Base-by-base conservation (phyloP, 2,888 invertebrate species). In the Proisotoma minuta region DNA sequence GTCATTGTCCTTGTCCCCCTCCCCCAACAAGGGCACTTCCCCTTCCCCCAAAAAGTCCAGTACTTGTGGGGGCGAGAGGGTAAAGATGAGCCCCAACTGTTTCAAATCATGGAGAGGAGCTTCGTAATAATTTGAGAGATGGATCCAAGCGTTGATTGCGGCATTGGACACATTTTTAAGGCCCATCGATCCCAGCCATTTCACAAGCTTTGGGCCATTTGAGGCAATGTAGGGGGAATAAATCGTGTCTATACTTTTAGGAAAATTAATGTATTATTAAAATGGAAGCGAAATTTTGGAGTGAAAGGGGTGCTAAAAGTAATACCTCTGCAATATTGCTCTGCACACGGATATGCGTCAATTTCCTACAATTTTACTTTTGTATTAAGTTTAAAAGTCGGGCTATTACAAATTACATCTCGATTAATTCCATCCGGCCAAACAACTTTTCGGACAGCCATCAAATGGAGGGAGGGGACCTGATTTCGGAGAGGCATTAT, bases 41-140 rank as follows among this genome's bases (percentile, higher is more conserved):
- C 67, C 67, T 50, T 68, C 63, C 12, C 62, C 63, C 18, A 70
- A 62, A 63, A 72, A 70, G 50, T 72, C 69, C 26, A 72, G 59
- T 3, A 56, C 62, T 24, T 62, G 57, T 2, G 68, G 51, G 4
- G 66, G 27, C 10, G 62, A 60, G n/a, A 59, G 34, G 8, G 40
- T 40, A 24, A 72, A 59, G 51, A 70, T 67, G 51, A 62, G 47
- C 2, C 57, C 28, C 39, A 65, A 54, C n/a, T 62, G 54, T n/a
- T 57, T 57, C 2, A 68, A 39, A 49, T 72, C 72, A 26, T 54
- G 61, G 18, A 68, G 50, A 2, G 59, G 49, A 1, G 62, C 62
- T 34, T 66, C 57, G 50, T 68, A 72, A 61, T 63, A 67, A 29
- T 61, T 65, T 4, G 72, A 67, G 12, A 72, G 59, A 2, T 63